Percentiles rank a stretch among this genome's conserved stretches.
Conservation (phyloP, 2,797 vertebrate species). For the Stomatorhinus walkeri region DNA sequence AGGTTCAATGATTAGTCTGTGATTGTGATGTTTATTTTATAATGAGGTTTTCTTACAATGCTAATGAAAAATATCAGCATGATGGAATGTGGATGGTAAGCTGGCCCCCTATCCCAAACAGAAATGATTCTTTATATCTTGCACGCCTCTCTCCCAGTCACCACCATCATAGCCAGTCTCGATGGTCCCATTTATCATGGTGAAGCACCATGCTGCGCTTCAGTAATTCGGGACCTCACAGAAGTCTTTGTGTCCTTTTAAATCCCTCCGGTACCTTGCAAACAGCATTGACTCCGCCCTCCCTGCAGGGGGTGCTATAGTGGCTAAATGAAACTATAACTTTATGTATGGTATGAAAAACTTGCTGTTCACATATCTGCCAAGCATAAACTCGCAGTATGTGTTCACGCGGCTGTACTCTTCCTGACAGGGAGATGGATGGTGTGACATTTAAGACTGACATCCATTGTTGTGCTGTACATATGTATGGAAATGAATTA, state of each 20-base stretch:
- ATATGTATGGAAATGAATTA: not conserved
- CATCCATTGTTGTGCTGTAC: not conserved
- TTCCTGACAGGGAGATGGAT: not conserved
- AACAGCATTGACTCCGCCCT: not conserved
- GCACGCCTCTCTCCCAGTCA: not conserved
- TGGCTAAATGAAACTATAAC: not conserved
- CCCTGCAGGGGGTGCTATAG: not conserved
- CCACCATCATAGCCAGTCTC: not conserved
- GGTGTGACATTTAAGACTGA: not conserved
- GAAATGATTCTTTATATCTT: not conserved
- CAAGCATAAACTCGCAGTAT: not conserved
- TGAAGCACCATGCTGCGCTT: not conserved
- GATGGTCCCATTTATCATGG: not conserved
- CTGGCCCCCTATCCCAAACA: not conserved
- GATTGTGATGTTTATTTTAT: not conserved
- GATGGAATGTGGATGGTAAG: not conserved
- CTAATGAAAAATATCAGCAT: not conserved
- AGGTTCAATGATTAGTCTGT: not conserved
- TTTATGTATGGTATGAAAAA: not conserved
- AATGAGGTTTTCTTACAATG: not conserved
- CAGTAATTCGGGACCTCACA: not conserved
- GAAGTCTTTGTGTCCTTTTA: not conserved
- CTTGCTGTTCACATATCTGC: not conserved
- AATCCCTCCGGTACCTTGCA: not conserved
- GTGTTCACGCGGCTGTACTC: not conserved